Evolutionary conservation across 2,888 invertebrate genomes (phyloP), one percentile per base, ranked within the genome.

Genomic region (Ophion slaviceki): DNA sequence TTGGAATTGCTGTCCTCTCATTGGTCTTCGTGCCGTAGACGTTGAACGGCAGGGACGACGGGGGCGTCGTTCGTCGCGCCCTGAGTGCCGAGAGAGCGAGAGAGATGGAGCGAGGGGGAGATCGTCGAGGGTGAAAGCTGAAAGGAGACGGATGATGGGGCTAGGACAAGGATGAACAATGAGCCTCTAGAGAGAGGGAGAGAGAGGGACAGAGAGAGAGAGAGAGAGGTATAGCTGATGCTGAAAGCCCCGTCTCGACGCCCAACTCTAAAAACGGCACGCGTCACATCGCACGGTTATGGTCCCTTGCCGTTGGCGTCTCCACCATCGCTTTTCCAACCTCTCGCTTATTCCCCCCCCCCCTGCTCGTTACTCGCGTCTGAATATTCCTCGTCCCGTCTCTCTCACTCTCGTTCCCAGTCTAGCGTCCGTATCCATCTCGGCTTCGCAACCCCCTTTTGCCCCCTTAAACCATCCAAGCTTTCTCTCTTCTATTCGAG

Each of bases 261-360:
- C 91, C 90, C 91, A 89, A 88, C 87, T 88, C 88, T 90, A 90
- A 91, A 92, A 92, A 91, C 91, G 92, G 93, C 93, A 93, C 93
- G 93, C 93, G 93, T 93, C 92, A 85, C 91, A 88, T 90, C 89
- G 82, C 88, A 88, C 87, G 68, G 88, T 89, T 91, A 90, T 89
- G 88, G 88, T 88, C 86, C 86, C 71, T 83, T 74, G 70, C 78
- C 86, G 72, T 84, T 78, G 77, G 76, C 75, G 84, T 80, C 83
- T 80, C 78, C 85, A 47, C 71, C 80, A 64, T 45, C 82, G 70
- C 74, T 79, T 70, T 84, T 68, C 72, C 70, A 66, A 74, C 66
- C 77, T 75, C 64, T 84, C 70, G 68, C 75, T 64, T 57, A 71
- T 68, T 87, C 20, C 71, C 76, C 82, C 80, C 67, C 70, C 79